These are phyloP conservation scores for Scaptomyza flava DNA, from an alignment of 2,888 invertebrate species.

Conservation along the genomic window DNA sequence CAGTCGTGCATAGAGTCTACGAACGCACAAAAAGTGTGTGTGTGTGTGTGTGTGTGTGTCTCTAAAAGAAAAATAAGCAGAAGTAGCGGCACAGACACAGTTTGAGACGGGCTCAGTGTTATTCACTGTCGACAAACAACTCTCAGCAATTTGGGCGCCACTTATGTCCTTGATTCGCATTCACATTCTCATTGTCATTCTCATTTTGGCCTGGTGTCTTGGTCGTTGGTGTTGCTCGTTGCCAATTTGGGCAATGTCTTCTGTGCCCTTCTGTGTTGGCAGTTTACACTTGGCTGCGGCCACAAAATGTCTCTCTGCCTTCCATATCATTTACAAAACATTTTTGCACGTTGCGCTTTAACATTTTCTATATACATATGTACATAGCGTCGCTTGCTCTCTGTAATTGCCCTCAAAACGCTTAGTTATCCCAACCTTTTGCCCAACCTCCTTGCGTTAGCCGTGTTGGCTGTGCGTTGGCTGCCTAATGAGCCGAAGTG, in stretches of 20 bases:
- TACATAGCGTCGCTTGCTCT: neutral
- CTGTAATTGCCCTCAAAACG: conserved; percentile 66
- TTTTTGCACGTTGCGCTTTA: conserved; percentile 65
- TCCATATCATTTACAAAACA: conserved; percentile 71
- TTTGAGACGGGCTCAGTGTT: neutral
- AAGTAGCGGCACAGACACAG: neutral
- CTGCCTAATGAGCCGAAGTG: conserved; percentile 78
- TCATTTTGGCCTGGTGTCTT: neutral
- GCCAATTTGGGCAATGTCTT: conserved; percentile 43
- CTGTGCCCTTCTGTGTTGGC: conserved; percentile 15
- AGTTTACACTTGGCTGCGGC: conserved; percentile 72
- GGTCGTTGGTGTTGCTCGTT: conserved; percentile 13
- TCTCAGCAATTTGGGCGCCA: conserved; percentile 58
- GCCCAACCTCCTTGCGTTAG: neutral
- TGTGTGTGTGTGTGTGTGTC: neutral
- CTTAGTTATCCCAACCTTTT: neutral
- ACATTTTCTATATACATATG: conserved; percentile 45
- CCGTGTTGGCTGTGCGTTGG: conserved; percentile 38
- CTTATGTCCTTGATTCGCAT: conserved; percentile 60
- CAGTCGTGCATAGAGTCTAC: neutral
- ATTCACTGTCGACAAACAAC: conserved; percentile 49
- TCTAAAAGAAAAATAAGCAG: neutral
- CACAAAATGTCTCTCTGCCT: conserved; percentile 59
- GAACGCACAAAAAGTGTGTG: neutral
- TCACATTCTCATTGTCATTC: neutral